Conservation (phyloP, 2,113 vertebrate genomes). For the Rattus rattus region DNA sequence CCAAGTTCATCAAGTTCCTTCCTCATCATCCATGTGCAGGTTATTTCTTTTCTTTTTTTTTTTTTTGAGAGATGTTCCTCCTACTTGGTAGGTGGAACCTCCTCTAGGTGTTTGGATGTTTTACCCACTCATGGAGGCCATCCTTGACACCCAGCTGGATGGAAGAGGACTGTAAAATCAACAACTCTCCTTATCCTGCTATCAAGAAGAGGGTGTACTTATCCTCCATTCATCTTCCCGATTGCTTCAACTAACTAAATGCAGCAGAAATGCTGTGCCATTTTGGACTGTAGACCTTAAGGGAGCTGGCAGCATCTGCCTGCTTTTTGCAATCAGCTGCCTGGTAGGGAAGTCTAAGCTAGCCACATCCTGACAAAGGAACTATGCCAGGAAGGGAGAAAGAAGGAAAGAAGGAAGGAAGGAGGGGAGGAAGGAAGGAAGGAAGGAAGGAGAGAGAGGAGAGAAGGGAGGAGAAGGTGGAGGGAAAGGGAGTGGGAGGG, state of each 20-base stretch:
- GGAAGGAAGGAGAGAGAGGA: no score
- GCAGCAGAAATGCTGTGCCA: not conserved
- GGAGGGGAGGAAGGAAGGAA: no score
- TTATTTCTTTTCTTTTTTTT: not conserved
- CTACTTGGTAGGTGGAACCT: not conserved
- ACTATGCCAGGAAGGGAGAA: not conserved
- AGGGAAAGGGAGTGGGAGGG: not conserved
- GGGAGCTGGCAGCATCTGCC: not conserved
- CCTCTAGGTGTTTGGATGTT: not conserved
- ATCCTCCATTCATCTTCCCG: not conserved
- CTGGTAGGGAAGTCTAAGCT: not conserved
- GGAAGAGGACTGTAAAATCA: not conserved
- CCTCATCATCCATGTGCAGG: not conserved
- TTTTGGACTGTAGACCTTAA: not conserved
- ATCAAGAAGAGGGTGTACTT: not conserved
- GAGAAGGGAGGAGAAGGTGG: no score
- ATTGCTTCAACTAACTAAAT: not conserved
- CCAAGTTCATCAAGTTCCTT: not conserved
- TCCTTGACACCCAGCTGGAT: not conserved
- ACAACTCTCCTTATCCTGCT: not conserved
- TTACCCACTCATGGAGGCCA: not conserved
- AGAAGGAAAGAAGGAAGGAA: not conserved
- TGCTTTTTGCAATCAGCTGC: not conserved
- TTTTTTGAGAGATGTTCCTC: conserved; percentile 22
- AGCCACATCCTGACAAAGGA: not conserved